phyloP scores from a whole-genome alignment of 2,113 vertebrate genomes.

The Spilogale gracilis region DNA sequence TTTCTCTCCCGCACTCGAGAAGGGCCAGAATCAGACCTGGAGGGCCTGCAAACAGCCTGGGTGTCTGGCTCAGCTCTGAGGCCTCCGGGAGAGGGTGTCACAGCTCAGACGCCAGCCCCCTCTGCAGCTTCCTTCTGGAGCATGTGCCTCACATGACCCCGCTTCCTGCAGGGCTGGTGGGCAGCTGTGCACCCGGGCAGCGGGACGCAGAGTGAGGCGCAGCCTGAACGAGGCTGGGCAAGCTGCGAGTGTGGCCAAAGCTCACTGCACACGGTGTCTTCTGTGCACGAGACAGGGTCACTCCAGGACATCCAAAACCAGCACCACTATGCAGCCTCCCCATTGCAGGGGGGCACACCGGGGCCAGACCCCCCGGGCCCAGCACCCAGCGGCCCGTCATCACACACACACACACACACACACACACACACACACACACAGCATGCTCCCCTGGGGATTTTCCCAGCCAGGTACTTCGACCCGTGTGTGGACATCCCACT shows the following conservation, averaged over 20 bases:
- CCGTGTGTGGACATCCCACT: background rate
- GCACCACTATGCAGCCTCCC: background rate
- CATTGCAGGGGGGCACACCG: background rate
- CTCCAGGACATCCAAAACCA: background rate
- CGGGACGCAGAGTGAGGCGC: background rate
- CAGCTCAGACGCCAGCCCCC: accelerated
- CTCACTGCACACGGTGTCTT: accelerated
- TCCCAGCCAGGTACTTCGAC: background rate
- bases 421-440: too few species aligned
- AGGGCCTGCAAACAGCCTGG: background rate
- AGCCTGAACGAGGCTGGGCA: background rate
- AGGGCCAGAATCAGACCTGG: background rate
- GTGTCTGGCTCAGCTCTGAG: background rate
- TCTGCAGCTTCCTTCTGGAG: background rate
- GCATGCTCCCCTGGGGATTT: background rate
- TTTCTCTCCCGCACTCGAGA: background rate
- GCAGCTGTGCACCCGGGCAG: background rate
- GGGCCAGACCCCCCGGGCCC: background rate
- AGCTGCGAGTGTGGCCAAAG: accelerated
- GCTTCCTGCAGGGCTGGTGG: background rate
- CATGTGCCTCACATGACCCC: accelerated
- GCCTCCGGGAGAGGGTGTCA: background rate
- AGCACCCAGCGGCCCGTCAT: too few species aligned
- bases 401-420: too few species aligned
- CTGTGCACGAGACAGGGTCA: background rate